Percentiles rank a stretch among this genome's conserved stretches.
Evolutionary conservation across 1,140 invertebrate species (phyloP).

Genomic region (Globodera ellingtonae): DNA sequence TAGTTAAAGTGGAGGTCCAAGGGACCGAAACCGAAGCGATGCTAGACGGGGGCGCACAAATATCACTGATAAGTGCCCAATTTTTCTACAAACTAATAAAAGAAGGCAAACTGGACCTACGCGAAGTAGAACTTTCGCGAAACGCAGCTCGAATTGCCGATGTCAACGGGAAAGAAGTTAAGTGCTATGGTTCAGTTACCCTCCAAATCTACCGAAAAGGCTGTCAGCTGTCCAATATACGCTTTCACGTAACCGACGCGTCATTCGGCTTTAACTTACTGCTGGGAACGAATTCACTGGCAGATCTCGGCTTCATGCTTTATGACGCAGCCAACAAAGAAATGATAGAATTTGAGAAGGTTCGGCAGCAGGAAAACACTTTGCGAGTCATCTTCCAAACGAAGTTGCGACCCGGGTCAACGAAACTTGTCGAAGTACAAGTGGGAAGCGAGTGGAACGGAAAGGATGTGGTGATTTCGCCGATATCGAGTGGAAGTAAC

Average conservation of each 20-base stretch:
- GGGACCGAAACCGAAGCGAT: background rate
- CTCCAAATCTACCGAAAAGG: too few relatives aligned
- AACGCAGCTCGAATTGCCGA: background rate
- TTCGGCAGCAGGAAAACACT: background rate
- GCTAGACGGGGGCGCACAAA: background rate
- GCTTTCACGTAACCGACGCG: too few relatives aligned
- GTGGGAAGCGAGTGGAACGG: too few relatives aligned
- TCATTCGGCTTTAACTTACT: too few relatives aligned
- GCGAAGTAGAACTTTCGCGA: background rate
- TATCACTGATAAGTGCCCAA: background rate
- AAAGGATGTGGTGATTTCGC: too few relatives aligned
- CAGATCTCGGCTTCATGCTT: background rate
- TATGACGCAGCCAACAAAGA: background rate
- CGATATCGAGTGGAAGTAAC: too few relatives aligned
- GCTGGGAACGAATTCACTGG: too few relatives aligned
- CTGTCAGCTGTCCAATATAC: too few relatives aligned
- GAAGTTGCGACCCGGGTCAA: too few relatives aligned
- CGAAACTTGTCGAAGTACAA: too few relatives aligned
- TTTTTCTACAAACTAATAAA: conserved; percentile 1
- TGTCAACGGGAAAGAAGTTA: conserved; percentile 1
- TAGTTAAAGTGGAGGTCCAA: background rate
- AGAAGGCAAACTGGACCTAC: background rate
- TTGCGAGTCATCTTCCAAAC: too few relatives aligned
- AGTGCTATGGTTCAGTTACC: background rate
- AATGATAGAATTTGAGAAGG: conserved; percentile 5